Conservation (phyloP, 1,140 invertebrate genomes). For the Campoletis sonorensis region DNA sequence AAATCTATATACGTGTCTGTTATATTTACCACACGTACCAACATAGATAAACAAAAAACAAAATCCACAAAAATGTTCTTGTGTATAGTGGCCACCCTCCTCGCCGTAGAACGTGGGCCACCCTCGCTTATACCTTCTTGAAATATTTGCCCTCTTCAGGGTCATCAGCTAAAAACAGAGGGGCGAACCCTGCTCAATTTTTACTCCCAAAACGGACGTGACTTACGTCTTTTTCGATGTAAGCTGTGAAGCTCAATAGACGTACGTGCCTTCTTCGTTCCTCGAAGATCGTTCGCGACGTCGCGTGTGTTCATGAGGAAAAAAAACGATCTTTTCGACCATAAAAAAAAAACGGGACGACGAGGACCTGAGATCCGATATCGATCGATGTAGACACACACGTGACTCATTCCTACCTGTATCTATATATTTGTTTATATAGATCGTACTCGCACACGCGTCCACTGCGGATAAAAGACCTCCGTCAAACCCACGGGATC, state of each 20-base stretch:
- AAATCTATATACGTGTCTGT: neutral
- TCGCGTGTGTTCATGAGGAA: neutral
- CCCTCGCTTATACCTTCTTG: neutral
- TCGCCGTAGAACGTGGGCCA: neutral
- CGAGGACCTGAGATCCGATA: slow-evolving; percentile 1
- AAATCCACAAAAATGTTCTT: neutral
- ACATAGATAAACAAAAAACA: neutral
- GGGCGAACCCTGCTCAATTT: too few species aligned
- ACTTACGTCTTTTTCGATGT: too few species aligned
- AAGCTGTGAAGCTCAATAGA: neutral
- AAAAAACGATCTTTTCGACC: neutral
- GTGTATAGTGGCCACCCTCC: too few species aligned
- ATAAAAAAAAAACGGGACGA: neutral
- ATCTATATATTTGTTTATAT: neutral
- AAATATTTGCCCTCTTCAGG: too few species aligned
- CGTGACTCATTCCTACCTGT: neutral
- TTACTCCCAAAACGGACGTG: too few species aligned
- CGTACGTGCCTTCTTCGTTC: slow-evolving; percentile 7
- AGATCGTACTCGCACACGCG: neutral
- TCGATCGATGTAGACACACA: slow-evolving; percentile 15
- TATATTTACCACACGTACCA: too few species aligned
- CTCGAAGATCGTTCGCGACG: neutral
- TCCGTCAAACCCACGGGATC: slow-evolving; percentile 9
- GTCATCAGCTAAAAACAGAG: too few species aligned
- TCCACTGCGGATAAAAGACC: neutral